Evolutionary conservation across 2,888 invertebrate species (phyloP), one percentile per base, ranked within the genome.

Genomic region (Ornithoptera priamus): DNA sequence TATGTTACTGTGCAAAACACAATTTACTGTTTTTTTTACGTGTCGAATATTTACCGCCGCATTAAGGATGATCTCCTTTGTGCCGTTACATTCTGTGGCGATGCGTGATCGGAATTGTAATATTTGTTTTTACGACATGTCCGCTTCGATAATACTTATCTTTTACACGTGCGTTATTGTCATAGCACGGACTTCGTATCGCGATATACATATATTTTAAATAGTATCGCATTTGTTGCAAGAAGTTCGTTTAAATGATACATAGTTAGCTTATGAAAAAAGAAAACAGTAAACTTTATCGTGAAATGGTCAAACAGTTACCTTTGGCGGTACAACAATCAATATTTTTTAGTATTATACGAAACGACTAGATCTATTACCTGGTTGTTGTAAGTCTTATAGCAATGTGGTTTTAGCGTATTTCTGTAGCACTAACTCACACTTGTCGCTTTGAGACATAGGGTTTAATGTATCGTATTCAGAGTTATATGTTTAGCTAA

Each of bases 31-130:
- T 17, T 39, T 39, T 61, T 57, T 42, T 24, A 65, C 36, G 42
- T 65, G 24, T 57, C 18, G 22, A 60, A 30, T 50, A 36, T 66
- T 61, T 67, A 46, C 53, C 36, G 36, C 36, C 36, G 61, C 50
- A 50, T 58, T 18, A 65, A 22, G 22, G 24, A 8, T 65, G 56
- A 59, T 65, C 46, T 65, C 22, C 42, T 42, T 39, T 20, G 42
- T 17, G 58, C 62, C 67, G 67, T 67, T 67, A 67, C 67, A 62
- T 68, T 68, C 62, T 62, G 57, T 58, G 46, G 42, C 22, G 1
- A 10, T 2, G n/a, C 68, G 53, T 68, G 68, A 68, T 68, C 56
- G 46, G 62, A 68, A 68, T 68, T 58, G 57, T 62, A 62, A 68
- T 46, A 15, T n/a, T 12, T 63, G 50, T 60, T n/a, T 67, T 30